phyloP scores from a whole-genome alignment of 2,113 vertebrate genomes.

The Colius striatus region DNA sequence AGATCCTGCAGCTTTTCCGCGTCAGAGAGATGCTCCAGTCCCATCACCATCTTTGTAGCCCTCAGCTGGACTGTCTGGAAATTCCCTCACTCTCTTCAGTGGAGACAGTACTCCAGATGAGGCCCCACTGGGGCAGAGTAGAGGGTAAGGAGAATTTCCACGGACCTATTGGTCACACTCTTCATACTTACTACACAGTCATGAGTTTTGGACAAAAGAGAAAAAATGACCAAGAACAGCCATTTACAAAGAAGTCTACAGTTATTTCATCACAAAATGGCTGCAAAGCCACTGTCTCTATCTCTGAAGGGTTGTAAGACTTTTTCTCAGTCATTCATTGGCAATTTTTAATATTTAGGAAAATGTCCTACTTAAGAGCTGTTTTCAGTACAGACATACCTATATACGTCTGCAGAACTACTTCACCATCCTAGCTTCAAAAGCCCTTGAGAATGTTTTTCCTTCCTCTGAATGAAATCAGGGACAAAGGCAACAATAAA shows the following conservation, averaged over 20 bases:
- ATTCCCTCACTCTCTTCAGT: too few relatives aligned
- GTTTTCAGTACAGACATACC: not conserved
- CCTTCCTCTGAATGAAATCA: constrained; percentile 28
- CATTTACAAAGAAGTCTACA: not conserved
- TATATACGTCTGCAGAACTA: not conserved
- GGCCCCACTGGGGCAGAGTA: too few relatives aligned
- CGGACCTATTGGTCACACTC: too few relatives aligned
- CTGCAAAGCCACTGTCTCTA: not conserved
- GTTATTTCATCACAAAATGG: not conserved
- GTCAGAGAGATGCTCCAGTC: too few relatives aligned
- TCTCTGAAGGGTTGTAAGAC: not conserved
- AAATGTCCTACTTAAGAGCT: not conserved
- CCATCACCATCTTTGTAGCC: too few relatives aligned
- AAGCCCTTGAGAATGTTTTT: not conserved
- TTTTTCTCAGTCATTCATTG: not conserved
- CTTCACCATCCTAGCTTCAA: not conserved
- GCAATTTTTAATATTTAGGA: not conserved
- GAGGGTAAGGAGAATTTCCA: too few relatives aligned
- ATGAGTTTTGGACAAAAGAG: not conserved
- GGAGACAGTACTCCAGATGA: too few relatives aligned
- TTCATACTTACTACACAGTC: not conserved
- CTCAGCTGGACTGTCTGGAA: too few relatives aligned
- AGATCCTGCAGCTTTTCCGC: too few relatives aligned
- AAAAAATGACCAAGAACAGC: not conserved
- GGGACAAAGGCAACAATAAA: not conserved